Evolutionary conservation across 2,113 vertebrate genomes (phyloP), one percentile per base, ranked within the genome.

Genomic region (Syngnathoides biaculeatus): DNA sequence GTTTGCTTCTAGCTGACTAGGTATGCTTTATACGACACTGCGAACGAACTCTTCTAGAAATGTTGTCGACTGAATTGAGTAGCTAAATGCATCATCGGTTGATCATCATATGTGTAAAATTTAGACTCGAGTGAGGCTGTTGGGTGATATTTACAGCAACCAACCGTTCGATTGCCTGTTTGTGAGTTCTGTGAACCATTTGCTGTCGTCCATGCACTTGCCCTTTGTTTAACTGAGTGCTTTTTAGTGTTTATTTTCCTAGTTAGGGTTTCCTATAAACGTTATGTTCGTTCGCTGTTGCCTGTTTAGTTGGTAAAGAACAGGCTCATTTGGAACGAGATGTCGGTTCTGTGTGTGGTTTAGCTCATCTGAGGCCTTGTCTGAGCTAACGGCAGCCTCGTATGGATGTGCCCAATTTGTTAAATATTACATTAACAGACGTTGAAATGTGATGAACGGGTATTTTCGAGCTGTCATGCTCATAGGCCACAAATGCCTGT

Each of bases 151-250:
- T 12, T 27, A 0, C 7, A 14, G 12, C 26, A 43, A 59, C 19
- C 26, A 43, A 59, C 19, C 1, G 20, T 14, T 4, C 17, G 30
- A 15, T 38, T 8, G 5, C 17, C 71, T 56, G 26, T 27, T 38
- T 24, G 13, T 30, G 42, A 11, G 11, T 68, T n/a, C 13, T 1
- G 22, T 14, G 55, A 14, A 48, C 14, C 19, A 22, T 60, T 64
- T 67, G 73, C 73, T 85, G 80, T 70, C 64, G 30, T 57, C 0
- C 5, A 45, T 65, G 72, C 79, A 72, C 70, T 68, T 66, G 30
- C 22, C 77, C 82, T 85, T 88, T 85, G 85, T 87, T 74, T 75
- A 20, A 59, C 11, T 66, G n/a, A 12, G 22, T 43, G 40, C 17
- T 42, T 79, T 66, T 60, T 15, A 19, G 27, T 5, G 15, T 5